Evolutionary conservation across 1,140 invertebrate genomes (phyloP).

Genomic region (Drosophila kohkoa): DNA sequence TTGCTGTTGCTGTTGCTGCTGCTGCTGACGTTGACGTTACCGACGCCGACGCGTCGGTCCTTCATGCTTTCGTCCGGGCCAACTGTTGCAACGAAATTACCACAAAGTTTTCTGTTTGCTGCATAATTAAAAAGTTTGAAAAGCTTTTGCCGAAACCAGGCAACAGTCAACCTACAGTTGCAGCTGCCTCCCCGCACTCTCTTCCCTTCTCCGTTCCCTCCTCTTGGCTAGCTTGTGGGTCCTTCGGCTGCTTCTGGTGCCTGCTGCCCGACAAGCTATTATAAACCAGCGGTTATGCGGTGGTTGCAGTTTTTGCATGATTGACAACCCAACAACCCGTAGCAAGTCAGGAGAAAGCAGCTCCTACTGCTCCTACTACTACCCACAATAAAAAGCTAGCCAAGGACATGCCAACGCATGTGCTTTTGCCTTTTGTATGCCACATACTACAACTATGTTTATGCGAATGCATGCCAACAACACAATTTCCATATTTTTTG

Average conservation of each 20-base stretch:
- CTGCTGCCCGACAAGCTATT: slow-evolving; percentile 69
- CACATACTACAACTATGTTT: slow-evolving; percentile 7
- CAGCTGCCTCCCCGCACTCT: not conserved
- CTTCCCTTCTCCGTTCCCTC: not conserved
- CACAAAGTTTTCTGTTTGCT: slow-evolving; percentile 82
- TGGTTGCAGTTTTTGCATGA: slow-evolving; percentile 82
- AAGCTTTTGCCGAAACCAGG: slow-evolving; percentile 81
- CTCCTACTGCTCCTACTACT: not conserved
- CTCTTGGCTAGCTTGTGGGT: not conserved
- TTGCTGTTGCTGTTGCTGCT: slow-evolving; percentile 24
- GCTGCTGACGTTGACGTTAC: slow-evolving; percentile 49
- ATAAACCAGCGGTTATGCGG: slow-evolving; percentile 78
- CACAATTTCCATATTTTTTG: slow-evolving; percentile 50
- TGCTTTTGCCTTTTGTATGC: slow-evolving; percentile 18
- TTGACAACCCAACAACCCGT: slow-evolving; percentile 76
- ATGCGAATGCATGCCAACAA: slow-evolving; percentile 14
- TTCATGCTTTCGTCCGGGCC: slow-evolving; percentile 56
- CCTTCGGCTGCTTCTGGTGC: slow-evolving; percentile 21
- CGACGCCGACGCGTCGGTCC: slow-evolving; percentile 53
- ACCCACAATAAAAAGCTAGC: slow-evolving; percentile 53
- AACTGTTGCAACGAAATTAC: slow-evolving; percentile 82
- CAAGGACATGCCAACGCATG: slow-evolving; percentile 74
- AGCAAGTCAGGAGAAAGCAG: slow-evolving; percentile 45
- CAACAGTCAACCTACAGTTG: slow-evolving; percentile 53
- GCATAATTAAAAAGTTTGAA: slow-evolving; percentile 83